Conservation (phyloP, 2,888 invertebrate genomes). For the Campoplex capitator region DNA sequence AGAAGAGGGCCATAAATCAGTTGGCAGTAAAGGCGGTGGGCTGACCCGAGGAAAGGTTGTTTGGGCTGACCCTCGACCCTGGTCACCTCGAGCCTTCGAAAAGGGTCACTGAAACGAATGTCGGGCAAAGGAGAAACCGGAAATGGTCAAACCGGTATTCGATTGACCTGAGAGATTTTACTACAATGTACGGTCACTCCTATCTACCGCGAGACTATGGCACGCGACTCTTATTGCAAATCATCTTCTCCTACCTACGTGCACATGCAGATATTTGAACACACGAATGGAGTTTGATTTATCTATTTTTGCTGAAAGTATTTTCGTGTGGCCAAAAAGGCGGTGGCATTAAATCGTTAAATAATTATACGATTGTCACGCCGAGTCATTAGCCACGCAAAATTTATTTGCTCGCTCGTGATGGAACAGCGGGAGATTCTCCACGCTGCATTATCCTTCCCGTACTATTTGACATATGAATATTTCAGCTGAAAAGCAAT, state of each 20-base stretch:
- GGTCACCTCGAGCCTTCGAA: slow-evolving; percentile 71
- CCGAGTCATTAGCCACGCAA: slow-evolving; percentile 54
- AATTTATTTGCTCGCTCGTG: slow-evolving; percentile 48
- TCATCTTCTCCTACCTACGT: slow-evolving; percentile 78
- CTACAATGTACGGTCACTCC: slow-evolving; percentile 83
- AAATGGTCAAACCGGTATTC: slow-evolving; percentile 78
- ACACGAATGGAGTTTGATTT: slow-evolving; percentile 52
- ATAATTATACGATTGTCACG: slow-evolving; percentile 66
- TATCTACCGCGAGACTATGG: slow-evolving; percentile 70
- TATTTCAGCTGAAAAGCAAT: slow-evolving; percentile 12
- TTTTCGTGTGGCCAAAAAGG: slow-evolving; percentile 54
- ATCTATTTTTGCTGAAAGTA: slow-evolving; percentile 45
- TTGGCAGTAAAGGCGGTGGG: slow-evolving; percentile 77
- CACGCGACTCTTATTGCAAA: slow-evolving; percentile 78
- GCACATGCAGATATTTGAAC: neutral
- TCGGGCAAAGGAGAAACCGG: slow-evolving; percentile 75
- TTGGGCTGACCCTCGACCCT: slow-evolving; percentile 83
- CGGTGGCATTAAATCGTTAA: slow-evolving; percentile 60
- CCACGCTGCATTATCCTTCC: neutral
- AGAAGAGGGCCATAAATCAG: slow-evolving; percentile 82
- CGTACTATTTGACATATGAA: neutral
- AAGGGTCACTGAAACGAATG: slow-evolving; percentile 55
- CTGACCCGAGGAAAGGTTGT: slow-evolving; percentile 83
- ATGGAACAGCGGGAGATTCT: slow-evolving; percentile 16
- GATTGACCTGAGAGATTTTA: slow-evolving; percentile 78